Base-by-base conservation (phyloP, 2,797 vertebrate genomes). In the Mionectes olivaceus region DNA sequence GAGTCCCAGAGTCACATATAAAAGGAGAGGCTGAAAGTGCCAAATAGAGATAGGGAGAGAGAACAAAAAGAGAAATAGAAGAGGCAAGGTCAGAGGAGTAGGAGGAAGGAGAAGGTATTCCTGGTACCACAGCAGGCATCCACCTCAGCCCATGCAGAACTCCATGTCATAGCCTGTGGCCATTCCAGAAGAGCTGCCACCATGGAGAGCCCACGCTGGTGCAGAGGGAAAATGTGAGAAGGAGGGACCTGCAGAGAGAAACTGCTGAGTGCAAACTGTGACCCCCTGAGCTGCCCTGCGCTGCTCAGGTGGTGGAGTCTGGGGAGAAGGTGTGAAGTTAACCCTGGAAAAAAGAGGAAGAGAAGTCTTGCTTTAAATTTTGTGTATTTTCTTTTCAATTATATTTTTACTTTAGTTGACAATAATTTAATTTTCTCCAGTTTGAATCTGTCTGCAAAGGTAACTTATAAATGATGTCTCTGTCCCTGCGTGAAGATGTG, bases 221-320 rank as follows among this genome's bases (percentile, higher is more conserved):
- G 24, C 11, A 63, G 9, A 18, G 14, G 19, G 53, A 43, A 64
- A 5, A 35, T 19, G 6, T 47, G 69, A 41, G 39, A 60, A 65
- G 27, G 37, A 89, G 33, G 27, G 11, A 69, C 9, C 5, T 55
- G 7, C 21, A 65, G 16, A 67, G 18, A 74, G 13, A 37, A 76
- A 32, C 3, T 39, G 10, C 28, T 44, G 41, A 0, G 0, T 30
- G 30, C 11, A 25, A 43, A 13, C 22, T n/a, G 30, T 13, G 17
- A n/a, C 4, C 9, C 23, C 15, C 13, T 0, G 2, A 11, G 19
- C n/a, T 14, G 10, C 11, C 25, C 41, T 43, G 13, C 9, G 28
- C 23, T 25, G 3, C 22, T 55, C 60, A 55, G 3, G 3, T 59
- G 10, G 7, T 18, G 11, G 28, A 64, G 19, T 13, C 30, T 83